These are phyloP conservation scores for Orthosia incerta DNA, from an alignment of 2,888 invertebrate genomes.

Conservation along the genomic window DNA sequence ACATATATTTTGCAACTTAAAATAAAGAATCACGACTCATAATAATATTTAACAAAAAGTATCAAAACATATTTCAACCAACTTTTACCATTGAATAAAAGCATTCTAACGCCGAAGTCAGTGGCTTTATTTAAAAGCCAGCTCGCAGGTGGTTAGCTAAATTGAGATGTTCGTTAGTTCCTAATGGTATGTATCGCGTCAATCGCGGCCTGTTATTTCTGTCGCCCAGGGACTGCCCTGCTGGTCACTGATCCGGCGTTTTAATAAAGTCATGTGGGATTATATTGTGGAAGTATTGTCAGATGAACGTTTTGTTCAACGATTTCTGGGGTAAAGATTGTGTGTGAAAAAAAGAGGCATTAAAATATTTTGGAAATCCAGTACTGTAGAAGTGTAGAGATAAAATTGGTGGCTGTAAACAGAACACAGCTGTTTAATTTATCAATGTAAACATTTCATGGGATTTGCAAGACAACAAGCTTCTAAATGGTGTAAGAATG, in stretches of 20 bases:
- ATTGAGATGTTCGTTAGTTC: conserved; percentile 86
- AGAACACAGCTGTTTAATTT: too few species aligned
- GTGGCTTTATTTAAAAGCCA: conserved; percentile 65
- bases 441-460: too few species aligned
- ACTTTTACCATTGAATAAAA: conserved; percentile 47
- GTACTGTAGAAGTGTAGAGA: too few species aligned
- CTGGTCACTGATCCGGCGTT: conserved; percentile 60
- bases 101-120: conserved; percentile 59
- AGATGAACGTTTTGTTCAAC: conserved; percentile 8
- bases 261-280: conserved; percentile 61
- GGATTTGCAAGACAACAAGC: too few species aligned
- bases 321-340: not conserved
- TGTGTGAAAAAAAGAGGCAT: not conserved
- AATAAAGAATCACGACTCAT: too few species aligned
- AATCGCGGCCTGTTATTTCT: conserved; percentile 81
- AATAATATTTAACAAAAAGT: not conserved
- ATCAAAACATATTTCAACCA: conserved; percentile 5
- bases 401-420: too few species aligned
- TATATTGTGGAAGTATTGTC: conserved; percentile 54
- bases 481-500: too few species aligned
- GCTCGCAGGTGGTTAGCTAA: conserved; percentile 80
- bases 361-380: too few species aligned
- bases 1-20: too few species aligned
- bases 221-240: conserved; percentile 72
- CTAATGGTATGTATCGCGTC: conserved; percentile 85